Conservation (phyloP, 2,797 vertebrate species). For the Chaunax sp. region DNA sequence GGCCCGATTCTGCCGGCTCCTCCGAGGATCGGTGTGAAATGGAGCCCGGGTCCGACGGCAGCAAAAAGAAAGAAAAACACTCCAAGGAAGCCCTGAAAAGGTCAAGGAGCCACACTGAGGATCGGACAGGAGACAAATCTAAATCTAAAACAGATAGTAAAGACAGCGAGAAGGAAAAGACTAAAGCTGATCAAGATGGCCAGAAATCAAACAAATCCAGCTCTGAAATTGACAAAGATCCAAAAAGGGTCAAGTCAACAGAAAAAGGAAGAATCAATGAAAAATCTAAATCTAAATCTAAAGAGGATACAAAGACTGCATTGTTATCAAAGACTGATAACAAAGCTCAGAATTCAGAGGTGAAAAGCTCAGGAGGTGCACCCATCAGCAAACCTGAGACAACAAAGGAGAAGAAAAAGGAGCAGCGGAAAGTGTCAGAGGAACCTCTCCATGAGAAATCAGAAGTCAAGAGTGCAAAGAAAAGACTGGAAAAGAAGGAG, state of each 20-base stretch:
- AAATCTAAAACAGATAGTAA: slow-evolving; percentile 86
- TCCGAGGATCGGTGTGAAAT: slow-evolving; percentile 90
- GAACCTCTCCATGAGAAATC: slow-evolving; percentile 73
- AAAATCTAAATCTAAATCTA: slow-evolving; percentile 86
- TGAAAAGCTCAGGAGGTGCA: slow-evolving; percentile 79
- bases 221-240: slow-evolving; percentile 84
- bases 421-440: slow-evolving; percentile 82
- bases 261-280: slow-evolving; percentile 86
- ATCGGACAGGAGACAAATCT: slow-evolving; percentile 82
- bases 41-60: slow-evolving; percentile 82
- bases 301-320: slow-evolving; percentile 84
- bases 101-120: slow-evolving; percentile 87
- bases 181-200: slow-evolving; percentile 77
- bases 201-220: slow-evolving; percentile 81
- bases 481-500: slow-evolving; percentile 81
- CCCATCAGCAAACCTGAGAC: slow-evolving; percentile 68
- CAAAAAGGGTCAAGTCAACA: slow-evolving; percentile 77
- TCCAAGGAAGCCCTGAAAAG: slow-evolving; percentile 86
- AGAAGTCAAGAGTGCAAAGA: slow-evolving; percentile 76
- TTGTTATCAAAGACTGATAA: slow-evolving; percentile 82
- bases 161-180: slow-evolving; percentile 85
- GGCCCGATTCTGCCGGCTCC: slow-evolving; percentile 82
- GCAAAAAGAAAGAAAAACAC: slow-evolving; percentile 84
- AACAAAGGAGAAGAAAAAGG: slow-evolving; percentile 85
- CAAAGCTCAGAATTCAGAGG: slow-evolving; percentile 80